Conservation (phyloP, 2,888 invertebrate species). For the Geophilus truncorum region DNA sequence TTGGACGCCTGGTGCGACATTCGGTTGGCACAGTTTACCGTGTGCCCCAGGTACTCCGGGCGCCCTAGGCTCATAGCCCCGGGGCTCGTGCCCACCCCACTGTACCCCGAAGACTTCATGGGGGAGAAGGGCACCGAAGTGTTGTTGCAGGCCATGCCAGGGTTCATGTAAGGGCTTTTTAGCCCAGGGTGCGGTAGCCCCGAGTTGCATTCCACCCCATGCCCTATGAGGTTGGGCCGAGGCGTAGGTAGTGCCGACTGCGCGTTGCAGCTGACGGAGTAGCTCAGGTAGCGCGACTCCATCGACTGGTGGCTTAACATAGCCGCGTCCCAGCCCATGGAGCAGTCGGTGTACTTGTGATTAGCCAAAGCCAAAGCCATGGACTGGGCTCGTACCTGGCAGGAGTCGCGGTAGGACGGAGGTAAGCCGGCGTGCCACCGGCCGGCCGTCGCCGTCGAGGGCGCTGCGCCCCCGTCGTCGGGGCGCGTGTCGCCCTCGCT, state of each 20-base stretch:
- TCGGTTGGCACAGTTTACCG: conserved; percentile 27
- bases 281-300: conserved; percentile 27
- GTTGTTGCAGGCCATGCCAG: conserved; percentile 31
- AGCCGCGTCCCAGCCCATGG: conserved; percentile 31
- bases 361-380: conserved; percentile 32
- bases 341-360: conserved; percentile 30
- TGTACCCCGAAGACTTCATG: conserved; percentile 17
- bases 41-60: conserved; percentile 22
- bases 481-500: conserved; percentile 25
- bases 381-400: conserved; percentile 34
- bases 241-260: neutral
- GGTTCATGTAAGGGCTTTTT: conserved; percentile 28
- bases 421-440: conserved; percentile 32
- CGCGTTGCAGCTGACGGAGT: conserved; percentile 30
- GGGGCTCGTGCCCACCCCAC: neutral
- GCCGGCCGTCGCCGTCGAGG: neutral
- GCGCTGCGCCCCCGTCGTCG: neutral
- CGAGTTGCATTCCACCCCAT: conserved; percentile 29
- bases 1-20: conserved; percentile 28
- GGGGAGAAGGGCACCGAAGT: conserved; percentile 28
- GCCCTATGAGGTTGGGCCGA: conserved; percentile 30
- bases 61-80: neutral
- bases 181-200: conserved; percentile 22
- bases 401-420: conserved; percentile 33
- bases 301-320: conserved; percentile 31